These are phyloP conservation scores for Pampusana beccarii DNA, from an alignment of 2,113 vertebrate species.

Conservation along the genomic window DNA sequence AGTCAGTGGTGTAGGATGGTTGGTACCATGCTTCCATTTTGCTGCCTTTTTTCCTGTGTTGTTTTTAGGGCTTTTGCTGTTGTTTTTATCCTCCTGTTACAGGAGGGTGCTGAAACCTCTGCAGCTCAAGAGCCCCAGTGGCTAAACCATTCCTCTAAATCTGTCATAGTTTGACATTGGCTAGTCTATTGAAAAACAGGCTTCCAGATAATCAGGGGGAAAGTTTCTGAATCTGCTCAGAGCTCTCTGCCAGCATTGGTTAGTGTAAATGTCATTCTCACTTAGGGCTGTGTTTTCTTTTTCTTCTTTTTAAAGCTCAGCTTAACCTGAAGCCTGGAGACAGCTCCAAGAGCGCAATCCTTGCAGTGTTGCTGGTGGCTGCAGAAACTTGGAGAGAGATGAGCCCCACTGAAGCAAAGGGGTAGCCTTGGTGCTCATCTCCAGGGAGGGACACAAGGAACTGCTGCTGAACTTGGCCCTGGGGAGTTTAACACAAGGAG, in stretches of 20 bases:
- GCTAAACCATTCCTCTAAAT: background rate
- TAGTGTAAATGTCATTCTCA: background rate
- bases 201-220: background rate
- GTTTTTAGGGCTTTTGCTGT: background rate
- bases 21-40: background rate
- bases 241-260: fast-evolving
- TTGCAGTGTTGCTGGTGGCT: background rate
- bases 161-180: background rate
- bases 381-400: background rate
- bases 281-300: background rate
- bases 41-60: background rate
- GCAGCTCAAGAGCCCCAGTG: background rate
- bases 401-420: background rate
- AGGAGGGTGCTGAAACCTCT: background rate
- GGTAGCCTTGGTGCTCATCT: background rate
- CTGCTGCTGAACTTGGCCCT: background rate
- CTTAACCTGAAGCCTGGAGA: background rate
- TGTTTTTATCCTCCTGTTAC: background rate
- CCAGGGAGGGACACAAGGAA: background rate
- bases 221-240: background rate
- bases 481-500: background rate
- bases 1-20: background rate
- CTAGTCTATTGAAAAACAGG: background rate
- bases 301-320: background rate
- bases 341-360: background rate